Evolutionary conservation across 2,888 invertebrate species (phyloP).

Genomic region (Apomyelois bistriatella): DNA sequence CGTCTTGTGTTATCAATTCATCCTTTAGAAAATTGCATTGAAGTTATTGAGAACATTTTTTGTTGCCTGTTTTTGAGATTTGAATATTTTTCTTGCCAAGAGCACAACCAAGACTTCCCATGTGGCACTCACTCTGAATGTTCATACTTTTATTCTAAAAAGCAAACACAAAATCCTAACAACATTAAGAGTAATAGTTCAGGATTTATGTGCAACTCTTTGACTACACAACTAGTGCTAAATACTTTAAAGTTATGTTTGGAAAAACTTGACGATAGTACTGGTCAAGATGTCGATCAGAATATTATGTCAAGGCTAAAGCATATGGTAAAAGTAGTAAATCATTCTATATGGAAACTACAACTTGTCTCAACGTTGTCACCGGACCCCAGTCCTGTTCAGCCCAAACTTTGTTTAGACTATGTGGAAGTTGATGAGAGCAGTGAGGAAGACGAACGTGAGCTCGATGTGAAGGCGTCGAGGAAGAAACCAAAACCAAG

Average conservation of each 20-base stretch:
- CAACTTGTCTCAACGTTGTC: conserved; percentile 82
- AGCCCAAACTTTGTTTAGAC: conserved; percentile 62
- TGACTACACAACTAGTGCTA: conserved; percentile 79
- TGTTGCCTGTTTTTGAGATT: conserved; percentile 83
- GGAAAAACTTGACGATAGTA: conserved; percentile 64
- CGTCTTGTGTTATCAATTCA: conserved; percentile 67
- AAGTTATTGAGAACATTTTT: conserved; percentile 87
- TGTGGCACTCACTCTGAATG: conserved; percentile 71
- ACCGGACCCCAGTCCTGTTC: conserved; percentile 64
- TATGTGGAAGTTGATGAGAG: conserved; percentile 70
- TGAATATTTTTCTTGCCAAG: conserved; percentile 80
- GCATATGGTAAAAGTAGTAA: conserved; percentile 72
- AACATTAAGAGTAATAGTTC: conserved; percentile 44
- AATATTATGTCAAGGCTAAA: conserved; percentile 44
- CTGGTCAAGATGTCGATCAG: conserved; percentile 42
- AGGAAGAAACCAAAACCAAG: conserved; percentile 63
- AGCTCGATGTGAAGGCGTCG: conserved; percentile 47
- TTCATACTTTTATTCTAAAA: conserved; percentile 73
- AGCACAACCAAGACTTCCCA: conserved; percentile 65
- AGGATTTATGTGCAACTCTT: conserved; percentile 81
- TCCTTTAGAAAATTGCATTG: conserved; percentile 72
- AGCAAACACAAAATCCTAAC: conserved; percentile 46
- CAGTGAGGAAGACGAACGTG: conserved; percentile 68
- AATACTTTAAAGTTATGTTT: conserved; percentile 78
- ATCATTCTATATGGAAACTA: conserved; percentile 86